phyloP scores from a whole-genome alignment of 2,113 vertebrate species.

The Vulpes vulpes region DNA sequence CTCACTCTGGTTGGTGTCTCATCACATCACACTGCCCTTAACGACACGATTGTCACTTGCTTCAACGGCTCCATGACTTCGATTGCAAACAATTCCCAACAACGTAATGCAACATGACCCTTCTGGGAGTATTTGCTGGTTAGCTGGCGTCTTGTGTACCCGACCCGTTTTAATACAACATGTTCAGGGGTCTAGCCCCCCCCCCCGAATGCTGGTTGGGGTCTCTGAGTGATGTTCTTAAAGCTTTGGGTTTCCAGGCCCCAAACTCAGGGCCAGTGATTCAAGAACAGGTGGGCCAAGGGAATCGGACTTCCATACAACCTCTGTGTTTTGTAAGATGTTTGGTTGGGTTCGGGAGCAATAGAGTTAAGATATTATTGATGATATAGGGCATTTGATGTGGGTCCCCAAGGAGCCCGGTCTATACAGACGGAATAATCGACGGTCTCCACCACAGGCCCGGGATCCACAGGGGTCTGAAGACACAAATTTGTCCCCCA shows the following conservation, averaged over 20 bases:
- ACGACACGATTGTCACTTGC: too few species aligned
- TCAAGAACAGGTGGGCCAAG: too few species aligned
- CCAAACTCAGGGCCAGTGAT: not conserved
- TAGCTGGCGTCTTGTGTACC: too few species aligned
- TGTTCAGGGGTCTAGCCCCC: too few species aligned
- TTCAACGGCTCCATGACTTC: not conserved
- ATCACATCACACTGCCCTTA: rapidly evolving
- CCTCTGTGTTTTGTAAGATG: not conserved
- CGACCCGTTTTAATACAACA: not conserved
- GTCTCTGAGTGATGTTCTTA: not conserved
- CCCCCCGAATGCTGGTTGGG: rapidly evolving
- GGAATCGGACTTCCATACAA: not conserved
- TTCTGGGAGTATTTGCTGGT: not conserved
- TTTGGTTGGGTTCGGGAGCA: not conserved
- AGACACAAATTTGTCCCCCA: not conserved
- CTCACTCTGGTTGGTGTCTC: not conserved
- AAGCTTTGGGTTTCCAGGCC: not conserved
- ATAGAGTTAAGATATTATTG: not conserved
- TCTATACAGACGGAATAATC: not conserved
- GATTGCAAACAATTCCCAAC: too few species aligned
- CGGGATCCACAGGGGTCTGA: not conserved
- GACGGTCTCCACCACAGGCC: rapidly evolving
- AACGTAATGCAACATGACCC: rapidly evolving
- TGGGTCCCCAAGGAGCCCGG: not conserved
- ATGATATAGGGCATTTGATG: rapidly evolving